Evolutionary conservation across 2,888 invertebrate genomes (phyloP), one percentile per base, ranked within the genome.

Genomic region (Tricholauxania praeusta): DNA sequence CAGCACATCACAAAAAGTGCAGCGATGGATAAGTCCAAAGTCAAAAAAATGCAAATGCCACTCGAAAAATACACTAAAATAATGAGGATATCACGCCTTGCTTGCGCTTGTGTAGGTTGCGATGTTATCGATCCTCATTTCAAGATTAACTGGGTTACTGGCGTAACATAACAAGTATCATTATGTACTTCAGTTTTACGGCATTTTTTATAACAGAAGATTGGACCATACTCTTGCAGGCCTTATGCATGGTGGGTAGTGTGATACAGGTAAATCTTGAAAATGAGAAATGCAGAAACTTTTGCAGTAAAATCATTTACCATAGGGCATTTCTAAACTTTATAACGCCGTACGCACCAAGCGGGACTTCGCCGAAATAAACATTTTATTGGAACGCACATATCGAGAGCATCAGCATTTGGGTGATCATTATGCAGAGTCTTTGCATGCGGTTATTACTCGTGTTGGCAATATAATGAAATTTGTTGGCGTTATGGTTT

Each of bases 211-310:
- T 74, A 12, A 64, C 51, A 12, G 52, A 74, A 0, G 65, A 74
- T 32, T 72, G 60, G 65, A 65, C 47, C 3, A 57, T 59, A 2
- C 60, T 74, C 12, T 15, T 70, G 1, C 63, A 74, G 69, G 72
- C 74, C 0, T 8, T 72, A 12, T 74, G 74, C 49, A 74, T 74
- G 74, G 72, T 66, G 12, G 74, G 74, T 10, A 74, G 74, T 64
- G 67, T 57, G 1, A 8, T 67, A 12, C 64, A 64, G 14, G 64
- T 64, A 49, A 7, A 1, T 7, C 47, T 51, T 1, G 49, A 63
- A 28, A 28, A 28, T 3, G 28, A 28, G 28, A 28, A 28, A 28
- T 28, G 28, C 3, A 28, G 28, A 28, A 22, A 8, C 10, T 3
- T 22, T 28, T 60, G 4, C 28, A 28, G 28, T 28, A 28, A 28